phyloP scores from a whole-genome alignment of 1,140 invertebrate species.

The Drosophila quadrilineata region DNA sequence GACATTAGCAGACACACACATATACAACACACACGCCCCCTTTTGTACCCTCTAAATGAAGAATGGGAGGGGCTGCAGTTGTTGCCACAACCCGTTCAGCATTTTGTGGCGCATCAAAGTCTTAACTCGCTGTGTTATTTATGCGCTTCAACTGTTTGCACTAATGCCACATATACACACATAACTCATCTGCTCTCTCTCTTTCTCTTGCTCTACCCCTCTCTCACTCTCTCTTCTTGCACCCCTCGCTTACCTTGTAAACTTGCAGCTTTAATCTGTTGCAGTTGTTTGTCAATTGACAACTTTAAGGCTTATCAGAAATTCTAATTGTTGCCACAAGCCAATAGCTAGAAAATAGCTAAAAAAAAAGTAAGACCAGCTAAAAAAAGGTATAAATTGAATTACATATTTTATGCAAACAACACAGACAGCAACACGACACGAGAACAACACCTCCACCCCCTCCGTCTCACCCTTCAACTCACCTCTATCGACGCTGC shows the following conservation, averaged over 20 bases:
- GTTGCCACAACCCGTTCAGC: conserved; percentile 3
- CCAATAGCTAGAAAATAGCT: conserved; percentile 16
- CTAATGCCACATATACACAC: conserved; percentile 51
- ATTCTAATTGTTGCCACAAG: conserved; percentile 61
- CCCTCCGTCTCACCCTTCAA: background rate
- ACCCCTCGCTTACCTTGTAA: too few relatives aligned
- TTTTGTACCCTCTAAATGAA: background rate
- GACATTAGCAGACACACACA: conserved; percentile 54
- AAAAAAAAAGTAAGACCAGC: background rate
- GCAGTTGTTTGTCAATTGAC: conserved; percentile 34
- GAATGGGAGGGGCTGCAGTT: background rate
- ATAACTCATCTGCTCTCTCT: too few relatives aligned
- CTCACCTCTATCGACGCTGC: background rate
- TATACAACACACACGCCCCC: background rate
- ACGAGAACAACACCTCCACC: background rate
- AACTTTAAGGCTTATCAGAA: conserved; percentile 70
- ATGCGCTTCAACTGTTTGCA: conserved; percentile 71
- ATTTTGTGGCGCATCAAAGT: conserved; percentile 43
- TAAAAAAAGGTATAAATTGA: conserved; percentile 59
- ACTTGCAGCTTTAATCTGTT: too few relatives aligned
- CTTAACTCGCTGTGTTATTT: conserved; percentile 55
- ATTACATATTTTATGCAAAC: conserved; percentile 63
- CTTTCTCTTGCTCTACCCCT: too few relatives aligned
- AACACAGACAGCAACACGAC: conserved; percentile 25
- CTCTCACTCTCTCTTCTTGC: too few relatives aligned